Base-by-base conservation (phyloP, 1,140 invertebrate genomes). In the Lepidostoma basale region DNA sequence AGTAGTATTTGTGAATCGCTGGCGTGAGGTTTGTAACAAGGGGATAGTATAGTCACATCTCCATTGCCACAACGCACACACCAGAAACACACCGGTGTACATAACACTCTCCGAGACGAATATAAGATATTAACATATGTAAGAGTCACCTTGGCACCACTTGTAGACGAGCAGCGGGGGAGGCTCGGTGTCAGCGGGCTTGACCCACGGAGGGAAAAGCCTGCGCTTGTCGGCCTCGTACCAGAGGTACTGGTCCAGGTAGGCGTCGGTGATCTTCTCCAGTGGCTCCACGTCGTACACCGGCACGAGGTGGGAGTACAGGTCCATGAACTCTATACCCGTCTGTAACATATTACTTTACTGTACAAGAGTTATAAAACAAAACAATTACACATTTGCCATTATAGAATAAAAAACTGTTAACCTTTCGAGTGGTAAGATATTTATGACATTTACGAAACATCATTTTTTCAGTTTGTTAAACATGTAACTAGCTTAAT, bases 251-350 rank as follows among this genome's bases (percentile, higher is more conserved):
- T 99, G 98, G 85, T 99, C 98, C 23, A 99, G 83, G 81, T 99
- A 99, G n/a, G 98, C 98, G 79, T 99, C 98, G 0, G 97, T 99
- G 22, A 99, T 99, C 82, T 99, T 99, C 80, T 99, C 98, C 6
- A 99, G 82, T 0, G 98, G 98, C 76, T 99, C 98, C 14, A 99
- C 96, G 77, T 99, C 98, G 77, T 99, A 99, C 0, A 99, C 98
- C 0, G 98, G 98, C 62, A 99, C 97, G 47, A 99, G 79, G 80
- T 99, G 97, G 72, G 95, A 98, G 82, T 99, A 99, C 25, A 99
- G 84, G 79, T 99, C 98, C 98, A 99, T 99, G 79, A 99, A 99
- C 81, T 99, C 98, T 75, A 99, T 99, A 12, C 97, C 96, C 64
- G 95, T 92, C 90, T 93, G 75, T 73, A 70, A 67, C 59, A 25